phyloP scores from a whole-genome alignment of 37 sponge, comb jelly and placozoan genomes.

The Aplysina aerophoba region DNA sequence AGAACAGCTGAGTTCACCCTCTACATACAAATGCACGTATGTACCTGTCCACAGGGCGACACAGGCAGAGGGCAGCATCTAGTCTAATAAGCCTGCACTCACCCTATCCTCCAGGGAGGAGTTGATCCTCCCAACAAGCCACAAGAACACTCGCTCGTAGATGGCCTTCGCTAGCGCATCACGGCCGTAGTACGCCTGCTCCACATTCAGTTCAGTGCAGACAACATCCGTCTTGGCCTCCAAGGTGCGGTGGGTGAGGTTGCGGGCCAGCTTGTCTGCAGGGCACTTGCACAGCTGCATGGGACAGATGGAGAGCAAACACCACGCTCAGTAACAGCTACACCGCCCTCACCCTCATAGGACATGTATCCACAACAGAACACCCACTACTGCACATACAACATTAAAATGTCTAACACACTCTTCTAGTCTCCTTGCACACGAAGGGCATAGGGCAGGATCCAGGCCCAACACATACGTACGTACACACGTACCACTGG shows the following conservation, averaged over 20 bases:
- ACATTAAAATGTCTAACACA: neutral
- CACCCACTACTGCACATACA: neutral
- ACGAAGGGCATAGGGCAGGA: neutral
- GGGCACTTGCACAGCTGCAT: slow-evolving; percentile 55
- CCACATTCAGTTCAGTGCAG: slow-evolving; percentile 60
- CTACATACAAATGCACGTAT: no score
- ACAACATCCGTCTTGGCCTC: slow-evolving; percentile 70
- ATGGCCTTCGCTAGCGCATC: slow-evolving; percentile 84
- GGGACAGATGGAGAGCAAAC: neutral
- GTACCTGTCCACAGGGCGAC: no score
- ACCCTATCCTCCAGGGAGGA: slow-evolving; percentile 73
- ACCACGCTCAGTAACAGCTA: neutral
- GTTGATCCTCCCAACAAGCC: slow-evolving; percentile 73
- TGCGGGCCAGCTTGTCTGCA: slow-evolving; percentile 37
- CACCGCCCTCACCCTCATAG: neutral
- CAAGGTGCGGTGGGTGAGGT: slow-evolving; percentile 77
- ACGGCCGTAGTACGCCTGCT: slow-evolving; percentile 78
- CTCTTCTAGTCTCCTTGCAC: no score
- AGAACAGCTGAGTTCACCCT: neutral
- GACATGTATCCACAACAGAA: neutral
- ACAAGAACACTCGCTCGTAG: slow-evolving; percentile 80
- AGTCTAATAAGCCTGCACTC: no score
- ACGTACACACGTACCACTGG: neutral
- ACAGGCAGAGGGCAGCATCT: no score
- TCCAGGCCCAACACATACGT: neutral